Evolutionary conservation across 2,797 vertebrate genomes (phyloP).

Genomic region (Poeciliopsis turneri): DNA sequence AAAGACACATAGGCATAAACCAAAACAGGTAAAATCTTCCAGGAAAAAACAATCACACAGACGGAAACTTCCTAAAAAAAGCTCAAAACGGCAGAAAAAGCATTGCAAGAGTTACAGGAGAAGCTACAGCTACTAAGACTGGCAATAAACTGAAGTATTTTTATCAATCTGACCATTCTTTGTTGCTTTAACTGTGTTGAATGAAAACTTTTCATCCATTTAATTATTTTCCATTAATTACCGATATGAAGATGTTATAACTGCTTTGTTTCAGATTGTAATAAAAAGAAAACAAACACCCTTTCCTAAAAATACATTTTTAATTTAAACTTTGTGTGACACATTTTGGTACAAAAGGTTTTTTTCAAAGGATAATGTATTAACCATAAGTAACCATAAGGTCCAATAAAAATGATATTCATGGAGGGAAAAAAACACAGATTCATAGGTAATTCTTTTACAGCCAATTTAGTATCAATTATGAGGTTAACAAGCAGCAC

Average conservation of each 20-base stretch:
- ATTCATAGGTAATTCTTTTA: background rate
- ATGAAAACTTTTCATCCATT: background rate
- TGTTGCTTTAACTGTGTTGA: background rate
- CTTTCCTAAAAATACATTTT: conserved; percentile 29
- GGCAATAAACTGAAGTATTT: conserved; percentile 33
- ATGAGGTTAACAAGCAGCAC: background rate
- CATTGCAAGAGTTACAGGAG: background rate
- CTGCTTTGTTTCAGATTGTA: background rate
- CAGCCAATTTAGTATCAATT: background rate
- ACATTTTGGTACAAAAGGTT: conserved; percentile 5
- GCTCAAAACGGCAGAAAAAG: background rate
- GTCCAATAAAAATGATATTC: conserved; percentile 13
- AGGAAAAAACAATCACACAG: background rate
- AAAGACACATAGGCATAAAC: background rate
- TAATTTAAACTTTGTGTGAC: conserved; percentile 34
- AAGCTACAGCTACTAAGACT: background rate
- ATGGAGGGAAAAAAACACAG: background rate
- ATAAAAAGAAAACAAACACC: background rate
- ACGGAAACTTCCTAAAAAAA: background rate
- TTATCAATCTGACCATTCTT: conserved; percentile 9
- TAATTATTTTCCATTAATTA: background rate
- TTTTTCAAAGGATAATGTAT: background rate
- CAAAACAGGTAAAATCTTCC: conserved; percentile 9
- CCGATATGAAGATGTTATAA: background rate
- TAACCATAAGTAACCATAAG: conserved; percentile 8